Base-by-base conservation (phyloP, 2,113 vertebrate genomes). In the Chlorodrepanis virens region DNA sequence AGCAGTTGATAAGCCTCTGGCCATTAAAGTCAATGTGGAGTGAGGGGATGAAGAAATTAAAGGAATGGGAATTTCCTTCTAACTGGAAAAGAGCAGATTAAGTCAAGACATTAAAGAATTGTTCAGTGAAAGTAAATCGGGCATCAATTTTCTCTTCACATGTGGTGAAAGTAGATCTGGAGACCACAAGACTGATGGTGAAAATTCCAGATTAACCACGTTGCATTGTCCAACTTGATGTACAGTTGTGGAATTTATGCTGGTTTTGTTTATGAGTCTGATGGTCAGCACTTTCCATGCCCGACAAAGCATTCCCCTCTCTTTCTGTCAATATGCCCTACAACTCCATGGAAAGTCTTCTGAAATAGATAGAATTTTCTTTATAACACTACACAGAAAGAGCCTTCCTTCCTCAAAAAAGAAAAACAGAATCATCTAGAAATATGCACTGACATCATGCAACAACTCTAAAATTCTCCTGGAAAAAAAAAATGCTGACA, bases 401-500 rank as follows among this genome's bases (percentile, higher is more conserved):
- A 80, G 20, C 47, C 70, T 59, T 50, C 49, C 29, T 93, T 79
- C 87, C 31, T 83, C 69, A 40, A 56, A 78, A 89, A 72, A 78
- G 18, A 49, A 92, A 88, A 86, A 31, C 2, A 67, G 64, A 96
- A 93, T 70, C 7, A 3, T 63, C 89, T 90, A 67, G 93, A 97
- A 94, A 95, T 92, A 92, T 3, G 40, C 17, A 23, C 64, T 93
- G 83, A 92, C 53, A 89, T 70, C 13, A 6, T 83, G 83, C 49
- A 95, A 35, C 56, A 94, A 57, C 88, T 93, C 69, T 67, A 52
- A 94, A 94, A 95, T 80, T 91, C 75, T 59, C 69, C 42, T 74
- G 59, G 33, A 27, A 70, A 93, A 87, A 87, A 90, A 88, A 85
- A 75, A 28, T 80, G 50, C 85, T 93, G 94, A 86, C 86, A 94